Conservation (phyloP, 2,888 invertebrate species). For the Bellardia pandia region DNA sequence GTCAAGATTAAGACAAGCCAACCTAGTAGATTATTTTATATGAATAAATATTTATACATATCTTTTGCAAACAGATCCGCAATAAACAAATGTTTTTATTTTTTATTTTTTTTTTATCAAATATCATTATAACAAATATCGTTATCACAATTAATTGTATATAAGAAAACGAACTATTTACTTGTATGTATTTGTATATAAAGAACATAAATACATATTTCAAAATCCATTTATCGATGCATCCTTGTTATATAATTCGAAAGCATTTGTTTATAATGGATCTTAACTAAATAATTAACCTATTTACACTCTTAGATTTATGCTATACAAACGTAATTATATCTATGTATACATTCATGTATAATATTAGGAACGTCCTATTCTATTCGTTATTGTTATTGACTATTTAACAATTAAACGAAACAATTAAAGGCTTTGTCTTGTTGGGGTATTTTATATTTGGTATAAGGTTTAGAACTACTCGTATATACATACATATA, state of each 20-base stretch:
- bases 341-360: neutral
- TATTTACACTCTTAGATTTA: constrained; percentile 22
- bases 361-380: neutral
- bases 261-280: constrained; percentile 72
- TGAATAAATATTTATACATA: constrained; percentile 50
- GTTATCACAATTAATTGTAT: neutral
- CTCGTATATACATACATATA: neutral
- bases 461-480: neutral
- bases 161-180: neutral
- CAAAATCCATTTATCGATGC: constrained; percentile 43
- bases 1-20: constrained; percentile 83
- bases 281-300: constrained; percentile 34
- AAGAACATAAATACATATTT: neutral
- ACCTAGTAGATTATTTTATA: constrained; percentile 77
- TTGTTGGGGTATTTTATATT: constrained; percentile 60
- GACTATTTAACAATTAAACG: neutral
- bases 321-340: constrained; percentile 1
- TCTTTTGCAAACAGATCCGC: constrained; percentile 76
- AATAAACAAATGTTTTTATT: constrained; percentile 80
- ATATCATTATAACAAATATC: neutral
- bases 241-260: constrained; percentile 37
- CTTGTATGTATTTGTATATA: neutral
- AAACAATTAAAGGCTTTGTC: constrained; percentile 16
- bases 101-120: neutral
- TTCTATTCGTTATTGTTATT: neutral